These are phyloP conservation scores for Sebastolobus altivelis DNA, from an alignment of 2,797 vertebrate genomes.

Conservation along the genomic window DNA sequence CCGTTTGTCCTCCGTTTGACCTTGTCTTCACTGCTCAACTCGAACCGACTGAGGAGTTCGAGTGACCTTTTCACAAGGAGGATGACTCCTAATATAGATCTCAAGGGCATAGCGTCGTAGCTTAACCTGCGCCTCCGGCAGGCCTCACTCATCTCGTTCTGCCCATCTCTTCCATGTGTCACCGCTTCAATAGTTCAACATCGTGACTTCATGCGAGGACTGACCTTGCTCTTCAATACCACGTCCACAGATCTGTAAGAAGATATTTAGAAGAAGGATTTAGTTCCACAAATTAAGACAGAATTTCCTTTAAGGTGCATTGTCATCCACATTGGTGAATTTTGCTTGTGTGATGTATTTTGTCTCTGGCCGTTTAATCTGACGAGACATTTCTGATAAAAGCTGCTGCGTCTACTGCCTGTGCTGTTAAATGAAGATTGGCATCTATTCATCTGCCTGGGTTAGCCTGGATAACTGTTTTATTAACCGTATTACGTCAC, in stretches of 20 bases:
- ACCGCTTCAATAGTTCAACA: conserved; percentile 50
- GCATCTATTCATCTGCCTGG: not conserved
- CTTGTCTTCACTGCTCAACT: conserved; percentile 17
- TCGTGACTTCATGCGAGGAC: conserved; percentile 42
- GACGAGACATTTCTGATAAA: not conserved
- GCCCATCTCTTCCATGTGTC: conserved; percentile 40
- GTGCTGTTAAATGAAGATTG: not conserved
- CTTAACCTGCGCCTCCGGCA: conserved; percentile 43
- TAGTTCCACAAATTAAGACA: not conserved
- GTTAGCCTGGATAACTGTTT: not conserved
- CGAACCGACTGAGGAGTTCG: conserved; percentile 29
- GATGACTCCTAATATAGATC: conserved; percentile 56
- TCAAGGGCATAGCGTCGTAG: conserved; percentile 44
- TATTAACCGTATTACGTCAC: not conserved
- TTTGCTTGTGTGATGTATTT: not conserved
- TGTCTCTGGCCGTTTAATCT: not conserved
- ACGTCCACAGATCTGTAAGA: not conserved
- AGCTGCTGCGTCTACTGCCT: not conserved
- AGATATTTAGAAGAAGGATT: not conserved
- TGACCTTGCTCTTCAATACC: conserved; percentile 22
- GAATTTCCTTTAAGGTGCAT: not conserved
- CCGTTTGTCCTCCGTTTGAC: conserved; percentile 21
- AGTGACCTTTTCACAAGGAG: conserved; percentile 42
- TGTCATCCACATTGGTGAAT: not conserved
- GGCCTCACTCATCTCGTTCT: conserved; percentile 61